Conservation (phyloP, 2,888 invertebrate genomes). For the Chloroclysta siterata region DNA sequence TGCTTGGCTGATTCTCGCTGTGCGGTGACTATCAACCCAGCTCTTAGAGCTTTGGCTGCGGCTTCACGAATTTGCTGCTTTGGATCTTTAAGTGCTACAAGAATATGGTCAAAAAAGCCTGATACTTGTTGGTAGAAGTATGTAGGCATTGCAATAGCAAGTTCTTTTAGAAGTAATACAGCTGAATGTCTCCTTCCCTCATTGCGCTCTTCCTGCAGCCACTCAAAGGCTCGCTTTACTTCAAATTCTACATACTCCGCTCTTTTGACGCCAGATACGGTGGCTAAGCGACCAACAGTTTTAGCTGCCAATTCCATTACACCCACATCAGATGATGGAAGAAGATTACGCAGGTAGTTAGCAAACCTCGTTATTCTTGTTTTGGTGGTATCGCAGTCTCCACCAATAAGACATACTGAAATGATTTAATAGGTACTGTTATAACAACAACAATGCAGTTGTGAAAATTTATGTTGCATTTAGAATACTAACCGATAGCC, state of each 20-base stretch:
- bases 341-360: constrained; percentile 94
- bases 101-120: constrained; percentile 96
- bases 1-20: constrained; percentile 98
- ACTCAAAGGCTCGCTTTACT: constrained; percentile 97
- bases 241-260: constrained; percentile 99
- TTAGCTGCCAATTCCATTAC: constrained; percentile 98
- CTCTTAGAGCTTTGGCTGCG: constrained; percentile 96
- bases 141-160: constrained; percentile 98
- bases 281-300: constrained; percentile 96
- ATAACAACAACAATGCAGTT: background rate
- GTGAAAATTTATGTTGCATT: background rate
- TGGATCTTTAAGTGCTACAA: constrained; percentile 95
- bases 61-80: constrained; percentile 96
- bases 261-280: constrained; percentile 96
- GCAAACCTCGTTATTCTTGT: constrained; percentile 96
- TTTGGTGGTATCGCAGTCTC: constrained; percentile 96
- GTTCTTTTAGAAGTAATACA: constrained; percentile 95
- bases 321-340: constrained; percentile 95
- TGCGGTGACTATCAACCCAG: constrained; percentile 96
- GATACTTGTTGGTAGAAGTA: constrained; percentile 98
- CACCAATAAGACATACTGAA: constrained; percentile 95
- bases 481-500: constrained; percentile 89
- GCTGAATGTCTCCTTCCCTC: constrained; percentile 97
- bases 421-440: constrained; percentile 33
- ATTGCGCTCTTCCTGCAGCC: constrained; percentile 95